Base-by-base conservation (phyloP, 2,888 invertebrate genomes). In the Aporophyla nigra region DNA sequence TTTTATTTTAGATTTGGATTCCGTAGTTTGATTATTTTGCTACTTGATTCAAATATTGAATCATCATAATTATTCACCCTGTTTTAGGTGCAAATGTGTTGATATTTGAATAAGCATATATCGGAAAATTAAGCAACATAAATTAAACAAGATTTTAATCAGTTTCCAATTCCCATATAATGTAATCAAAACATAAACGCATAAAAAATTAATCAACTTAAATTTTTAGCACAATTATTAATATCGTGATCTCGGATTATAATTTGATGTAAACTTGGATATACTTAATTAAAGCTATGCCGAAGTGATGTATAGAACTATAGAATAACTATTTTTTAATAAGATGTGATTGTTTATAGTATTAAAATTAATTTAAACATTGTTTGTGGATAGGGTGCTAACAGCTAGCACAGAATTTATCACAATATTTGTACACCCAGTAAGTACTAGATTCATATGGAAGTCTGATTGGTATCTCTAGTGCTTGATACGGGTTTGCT, bases 331-430 rank as follows among this genome's bases (percentile, higher is more conserved):
- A 63, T 80, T 75, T 72, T 80, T 65, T 54, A 59, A 21, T 65
- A 59, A 62, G n/a, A 74, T 76, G 77, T 87, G 83, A 87, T 83
- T 85, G 51, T 76, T 79, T 76, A 70, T 76, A 87, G 88, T 81
- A 86, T 86, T 83, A 77, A 74, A 69, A 65, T 77, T 68, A 73
- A 53, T 73, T 72, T 73, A 71, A 58, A 7, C 19, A 66, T 69
- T 72, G 51, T 79, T 72, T 63, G 33, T 54, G n/a, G 56, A 46
- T 59, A 65, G 12, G n/a, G 59, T 9, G 66, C 19, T 19, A 67
- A 56, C 46, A 43, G 68, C 54, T 65, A 63, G 10, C 59, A 63
- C 54, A 66, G 51, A 59, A 67, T 62, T 59, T 65, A 85, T 80
- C 71, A 74, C 72, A 78, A 68, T 70, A 78, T 71, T 71, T 49